Conservation (phyloP, 2,888 invertebrate species). For the Tetheella fluctuosa region DNA sequence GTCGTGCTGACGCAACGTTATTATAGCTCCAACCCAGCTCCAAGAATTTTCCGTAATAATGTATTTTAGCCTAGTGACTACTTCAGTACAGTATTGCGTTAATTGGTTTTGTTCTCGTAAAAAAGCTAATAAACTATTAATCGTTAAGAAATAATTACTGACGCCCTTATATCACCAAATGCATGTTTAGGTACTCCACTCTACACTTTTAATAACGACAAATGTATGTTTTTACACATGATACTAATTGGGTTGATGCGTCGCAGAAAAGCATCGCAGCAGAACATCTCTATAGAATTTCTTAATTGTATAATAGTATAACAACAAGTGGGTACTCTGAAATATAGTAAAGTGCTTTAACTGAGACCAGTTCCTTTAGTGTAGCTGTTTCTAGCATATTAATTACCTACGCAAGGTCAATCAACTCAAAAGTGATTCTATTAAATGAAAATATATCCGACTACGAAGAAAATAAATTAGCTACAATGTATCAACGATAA, state of each 20-base stretch:
- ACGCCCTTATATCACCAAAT: no score
- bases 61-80: no score
- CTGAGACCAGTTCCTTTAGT: background rate
- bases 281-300: conserved; percentile 1
- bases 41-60: no score
- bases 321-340: background rate
- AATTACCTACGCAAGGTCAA: background rate
- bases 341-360: background rate
- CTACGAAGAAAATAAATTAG: background rate
- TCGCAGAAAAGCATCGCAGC: background rate
- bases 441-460: conserved; percentile 4
- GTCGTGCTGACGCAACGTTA: no score
- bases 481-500: background rate
- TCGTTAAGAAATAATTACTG: no score
- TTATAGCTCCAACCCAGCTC: no score
- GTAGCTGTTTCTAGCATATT: background rate
- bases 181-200: no score
- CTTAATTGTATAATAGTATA: background rate
- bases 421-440: background rate
- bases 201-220: background rate
- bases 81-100: no score
- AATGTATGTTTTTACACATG: background rate
- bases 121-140: no score
- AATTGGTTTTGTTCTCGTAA: no score
- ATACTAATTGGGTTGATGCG: background rate